Percentiles rank a stretch among this genome's conserved stretches.
Conservation (phyloP, 2,888 invertebrate species). For the Pelosia muscerda region DNA sequence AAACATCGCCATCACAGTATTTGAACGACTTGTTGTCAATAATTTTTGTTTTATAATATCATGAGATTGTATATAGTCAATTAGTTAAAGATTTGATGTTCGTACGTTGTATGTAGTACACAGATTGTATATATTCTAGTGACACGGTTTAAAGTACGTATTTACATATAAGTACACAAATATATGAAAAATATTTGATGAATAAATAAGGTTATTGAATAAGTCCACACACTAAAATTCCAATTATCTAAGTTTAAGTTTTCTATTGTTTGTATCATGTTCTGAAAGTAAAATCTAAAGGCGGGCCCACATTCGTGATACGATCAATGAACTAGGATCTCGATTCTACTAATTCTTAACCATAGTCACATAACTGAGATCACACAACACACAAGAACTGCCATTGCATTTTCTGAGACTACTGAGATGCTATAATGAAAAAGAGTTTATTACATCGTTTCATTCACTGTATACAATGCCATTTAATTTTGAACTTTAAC, state of each 20-base stretch:
- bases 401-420: no score
- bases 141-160: conserved; percentile 41
- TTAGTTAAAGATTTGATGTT: conserved; percentile 54
- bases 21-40: conserved; percentile 77
- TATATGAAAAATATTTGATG: conserved; percentile 38
- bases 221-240: not conserved
- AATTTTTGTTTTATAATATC: conserved; percentile 54
- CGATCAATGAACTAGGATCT: no score
- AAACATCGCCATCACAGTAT: conserved; percentile 71
- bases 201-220: conserved; percentile 30
- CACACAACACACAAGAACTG: no score
- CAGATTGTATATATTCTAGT: conserved; percentile 57
- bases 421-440: no score
- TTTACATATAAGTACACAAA: conserved; percentile 26
- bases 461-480: no score
- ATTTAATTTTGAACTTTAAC: no score
- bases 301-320: no score
- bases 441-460: no score
- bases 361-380: no score
- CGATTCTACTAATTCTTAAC: no score
- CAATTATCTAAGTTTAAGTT: not conserved
- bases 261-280: not conserved
- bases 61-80: conserved; percentile 55
- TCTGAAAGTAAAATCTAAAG: not conserved
- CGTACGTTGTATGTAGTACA: conserved; percentile 58